phyloP scores from a whole-genome alignment of 2,888 invertebrate species.

The Elegia similella region DNA sequence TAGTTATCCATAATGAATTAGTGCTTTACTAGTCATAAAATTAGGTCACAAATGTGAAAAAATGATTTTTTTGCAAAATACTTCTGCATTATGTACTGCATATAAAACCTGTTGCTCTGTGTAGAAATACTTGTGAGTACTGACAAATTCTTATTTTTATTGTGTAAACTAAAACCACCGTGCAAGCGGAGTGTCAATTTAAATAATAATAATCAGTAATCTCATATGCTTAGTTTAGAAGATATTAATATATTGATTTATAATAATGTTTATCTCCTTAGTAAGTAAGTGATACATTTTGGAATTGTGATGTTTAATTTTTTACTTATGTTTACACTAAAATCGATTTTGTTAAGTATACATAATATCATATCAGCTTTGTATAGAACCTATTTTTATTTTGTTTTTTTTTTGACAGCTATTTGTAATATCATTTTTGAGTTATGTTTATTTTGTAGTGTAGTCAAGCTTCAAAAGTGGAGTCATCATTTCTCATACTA shows the following conservation, averaged over 20 bases:
- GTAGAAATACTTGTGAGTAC: too few relatives aligned
- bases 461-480: too few relatives aligned
- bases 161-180: background rate
- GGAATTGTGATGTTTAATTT: background rate
- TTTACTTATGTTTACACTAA: background rate
- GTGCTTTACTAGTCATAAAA: slow-evolving; percentile 9
- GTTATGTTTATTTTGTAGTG: too few relatives aligned
- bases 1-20: background rate
- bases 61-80: background rate
- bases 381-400: too few relatives aligned
- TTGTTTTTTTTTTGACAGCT: too few relatives aligned
- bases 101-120: too few relatives aligned
- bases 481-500: too few relatives aligned
- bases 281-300: slow-evolving; percentile 7
- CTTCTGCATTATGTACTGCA: too few relatives aligned
- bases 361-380: background rate
- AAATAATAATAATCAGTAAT: background rate
- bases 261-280: background rate
- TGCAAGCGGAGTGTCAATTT: background rate
- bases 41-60: background rate
- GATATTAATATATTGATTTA: slow-evolving; percentile 13
- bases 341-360: background rate
- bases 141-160: background rate
- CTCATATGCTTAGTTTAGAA: slow-evolving; percentile 4
- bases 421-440: too few relatives aligned